A percentile compares a stretch with the other conserved stretches of the same genome.
These are phyloP conservation scores for Eugnorisma glareosa DNA, from an alignment of 2,888 invertebrate genomes.

Conservation along the genomic window DNA sequence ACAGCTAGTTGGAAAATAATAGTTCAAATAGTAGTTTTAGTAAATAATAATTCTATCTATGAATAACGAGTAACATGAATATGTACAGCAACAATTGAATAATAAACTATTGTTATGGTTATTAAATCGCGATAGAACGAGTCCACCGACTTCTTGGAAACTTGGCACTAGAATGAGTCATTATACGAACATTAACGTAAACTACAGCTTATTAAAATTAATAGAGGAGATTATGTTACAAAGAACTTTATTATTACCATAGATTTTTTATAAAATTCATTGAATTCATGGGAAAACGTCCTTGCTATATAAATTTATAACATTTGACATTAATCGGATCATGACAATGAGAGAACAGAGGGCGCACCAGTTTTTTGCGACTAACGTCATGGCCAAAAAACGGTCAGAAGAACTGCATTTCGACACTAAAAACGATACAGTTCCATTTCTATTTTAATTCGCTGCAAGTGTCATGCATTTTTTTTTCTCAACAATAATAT, in stretches of 20 bases:
- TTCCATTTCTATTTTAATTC: background rate
- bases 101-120: slow-evolving; percentile 21
- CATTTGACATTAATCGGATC: background rate
- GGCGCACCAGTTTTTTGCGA: background rate
- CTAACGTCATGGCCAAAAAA: background rate
- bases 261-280: background rate
- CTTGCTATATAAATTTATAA: background rate
- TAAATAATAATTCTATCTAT: background rate
- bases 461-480: background rate
- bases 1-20: too few relatives aligned
- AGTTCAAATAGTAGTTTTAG: too few relatives aligned
- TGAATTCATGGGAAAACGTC: too few relatives aligned
- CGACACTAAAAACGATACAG: background rate
- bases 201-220: slow-evolving; percentile 36
- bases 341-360: background rate
- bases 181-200: slow-evolving; percentile 31
- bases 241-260: background rate
- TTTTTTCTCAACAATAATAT: slow-evolving; percentile 4
- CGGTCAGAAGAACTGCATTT: background rate
- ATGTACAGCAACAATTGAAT: slow-evolving; percentile 20
- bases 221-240: slow-evolving; percentile 17
- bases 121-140: slow-evolving; percentile 15
- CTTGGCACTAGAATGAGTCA: slow-evolving; percentile 37
- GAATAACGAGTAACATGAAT: background rate
- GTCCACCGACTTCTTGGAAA: slow-evolving; percentile 33